Evolutionary conservation across 2,797 vertebrate genomes (phyloP).

Genomic region (Monodelphis domestica): DNA sequence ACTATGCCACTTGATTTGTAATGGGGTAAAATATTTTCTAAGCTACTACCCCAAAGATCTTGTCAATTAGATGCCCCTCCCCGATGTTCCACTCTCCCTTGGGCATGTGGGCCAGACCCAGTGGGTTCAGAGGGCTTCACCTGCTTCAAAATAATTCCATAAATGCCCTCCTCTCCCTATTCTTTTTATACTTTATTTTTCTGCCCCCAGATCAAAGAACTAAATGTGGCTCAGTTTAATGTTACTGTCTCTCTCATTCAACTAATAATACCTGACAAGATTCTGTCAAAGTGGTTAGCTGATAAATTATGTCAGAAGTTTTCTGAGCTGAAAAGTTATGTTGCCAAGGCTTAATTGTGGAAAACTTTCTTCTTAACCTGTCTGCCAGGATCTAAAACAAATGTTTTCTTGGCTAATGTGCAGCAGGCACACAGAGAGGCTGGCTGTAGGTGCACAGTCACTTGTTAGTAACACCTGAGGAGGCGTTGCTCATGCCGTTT

Average conservation of each 20-base stretch:
- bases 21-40: too few species aligned
- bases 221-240: constrained; percentile 29
- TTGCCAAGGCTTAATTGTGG: background rate
- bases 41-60: background rate
- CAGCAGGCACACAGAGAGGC: background rate
- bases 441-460: background rate
- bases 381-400: background rate
- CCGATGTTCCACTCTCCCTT: background rate
- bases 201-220: background rate
- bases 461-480: background rate
- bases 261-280: background rate
- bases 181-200: background rate
- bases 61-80: background rate
- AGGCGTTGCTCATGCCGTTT: background rate
- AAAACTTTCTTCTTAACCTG: background rate
- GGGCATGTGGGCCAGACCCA: background rate
- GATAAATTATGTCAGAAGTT: constrained; percentile 3
- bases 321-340: constrained; percentile 5
- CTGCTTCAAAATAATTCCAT: background rate
- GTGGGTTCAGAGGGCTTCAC: background rate
- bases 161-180: background rate
- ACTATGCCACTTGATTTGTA: background rate
- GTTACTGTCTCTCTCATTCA: constrained; percentile 40
- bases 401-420: background rate
- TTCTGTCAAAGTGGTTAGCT: constrained; percentile 21